Evolutionary conservation across 2,888 invertebrate species (phyloP).

Genomic region (Drosophila leonis): DNA sequence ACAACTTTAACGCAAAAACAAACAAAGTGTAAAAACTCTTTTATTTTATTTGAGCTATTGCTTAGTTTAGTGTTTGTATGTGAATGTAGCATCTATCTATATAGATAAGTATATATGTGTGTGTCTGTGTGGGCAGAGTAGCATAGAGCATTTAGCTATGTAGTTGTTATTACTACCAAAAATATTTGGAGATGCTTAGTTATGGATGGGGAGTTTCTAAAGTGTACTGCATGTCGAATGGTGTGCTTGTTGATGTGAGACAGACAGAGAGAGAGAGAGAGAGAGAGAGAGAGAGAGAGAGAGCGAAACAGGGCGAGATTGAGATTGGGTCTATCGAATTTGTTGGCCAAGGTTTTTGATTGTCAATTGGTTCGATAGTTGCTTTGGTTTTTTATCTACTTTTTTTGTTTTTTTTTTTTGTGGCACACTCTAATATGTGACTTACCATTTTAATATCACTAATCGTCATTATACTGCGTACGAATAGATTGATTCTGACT

Average conservation of each 20-base stretch:
- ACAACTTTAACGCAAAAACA: slow-evolving; percentile 54
- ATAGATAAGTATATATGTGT: slow-evolving; percentile 17
- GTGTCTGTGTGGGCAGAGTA: slow-evolving; percentile 33
- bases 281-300: slow-evolving; percentile 7
- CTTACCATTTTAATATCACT: slow-evolving; percentile 99
- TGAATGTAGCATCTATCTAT: slow-evolving; percentile 33
- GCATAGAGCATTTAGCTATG: slow-evolving; percentile 48
- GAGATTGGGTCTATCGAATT: slow-evolving; percentile 43
- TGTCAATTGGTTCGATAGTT: slow-evolving; percentile 20
- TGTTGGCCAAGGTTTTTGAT: slow-evolving; percentile 30
- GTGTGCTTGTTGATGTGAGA: slow-evolving; percentile 39
- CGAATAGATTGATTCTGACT: slow-evolving; percentile 99
- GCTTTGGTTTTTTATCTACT: not conserved
- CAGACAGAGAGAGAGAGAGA: slow-evolving; percentile 8
- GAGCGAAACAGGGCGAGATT: slow-evolving; percentile 9
- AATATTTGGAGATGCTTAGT: slow-evolving; percentile 30
- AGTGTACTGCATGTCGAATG: slow-evolving; percentile 48
- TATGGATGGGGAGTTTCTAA: slow-evolving; percentile 20
- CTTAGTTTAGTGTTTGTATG: slow-evolving; percentile 20
- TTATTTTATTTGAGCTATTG: slow-evolving; percentile 27
- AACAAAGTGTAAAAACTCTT: slow-evolving; percentile 46
- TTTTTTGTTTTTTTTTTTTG: not conserved
- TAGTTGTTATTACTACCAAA: slow-evolving; percentile 44
- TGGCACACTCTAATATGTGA: slow-evolving; percentile 82
- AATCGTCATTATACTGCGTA: slow-evolving; percentile 98